Base-by-base conservation (phyloP, 2,113 vertebrate species). In the Cairina moschata region DNA sequence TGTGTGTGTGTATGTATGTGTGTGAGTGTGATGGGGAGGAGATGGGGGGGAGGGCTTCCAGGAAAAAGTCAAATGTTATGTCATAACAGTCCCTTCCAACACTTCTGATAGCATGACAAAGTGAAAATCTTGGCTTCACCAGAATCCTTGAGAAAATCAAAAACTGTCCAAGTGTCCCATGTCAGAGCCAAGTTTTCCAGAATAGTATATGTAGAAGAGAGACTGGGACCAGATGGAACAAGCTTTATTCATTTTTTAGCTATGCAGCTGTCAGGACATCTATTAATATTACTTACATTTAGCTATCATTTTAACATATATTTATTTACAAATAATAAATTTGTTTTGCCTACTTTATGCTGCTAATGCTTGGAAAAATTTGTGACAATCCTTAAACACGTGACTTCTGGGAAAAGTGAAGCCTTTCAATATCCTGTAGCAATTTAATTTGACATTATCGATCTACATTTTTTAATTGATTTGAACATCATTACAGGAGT, bases 401-500 rank as follows among this genome's bases (percentile, higher is more conserved):
- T 88, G 94, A 92, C 76, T 95, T 12, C 73, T 81, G 36, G 78
- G 82, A 93, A 94, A 87, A 94, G 17, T 85, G 29, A 40, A 87
- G 36, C 34, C 26, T 89, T 75, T 83, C 83, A 94, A 95, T 94
- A 90, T 90, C 68, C 52, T 32, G 34, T 46, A 68, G 50, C 40
- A 92, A 93, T 93, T 91, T 86, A 86, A 91, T 93, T 90, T 96
- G 46, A 52, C 0, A 0, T 56, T 95, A 96, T 91, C 12, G 79
- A 94, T 88, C 68, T 85, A 60, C 50, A 81, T 88, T 94, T 95
- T 95, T 71, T 59, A 94, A 96, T 95, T 94, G 46, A 90, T 93
- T 93, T 88, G 60, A 95, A 60, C 56, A 91, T 15, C 38, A 40
- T 93, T 94, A 88, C 68, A 75, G 58, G 13, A 94, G 32, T 40